phyloP scores from a whole-genome alignment of 2,888 invertebrate species.

The Orthosia incerta region DNA sequence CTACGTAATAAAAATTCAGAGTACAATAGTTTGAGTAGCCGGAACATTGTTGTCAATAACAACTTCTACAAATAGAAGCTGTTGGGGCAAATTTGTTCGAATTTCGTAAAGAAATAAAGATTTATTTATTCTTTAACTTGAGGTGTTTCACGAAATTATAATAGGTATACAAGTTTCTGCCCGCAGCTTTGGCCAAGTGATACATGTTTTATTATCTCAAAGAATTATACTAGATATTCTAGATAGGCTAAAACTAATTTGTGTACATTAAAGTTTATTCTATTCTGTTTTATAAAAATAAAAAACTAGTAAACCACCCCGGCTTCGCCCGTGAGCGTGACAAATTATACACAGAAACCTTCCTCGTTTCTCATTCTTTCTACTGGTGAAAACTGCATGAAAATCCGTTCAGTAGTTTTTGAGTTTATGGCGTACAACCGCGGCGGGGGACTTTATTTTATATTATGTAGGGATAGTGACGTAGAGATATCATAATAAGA shows the following conservation, averaged over 20 bases:
- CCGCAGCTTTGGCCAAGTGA: not conserved
- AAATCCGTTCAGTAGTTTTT: too few species aligned
- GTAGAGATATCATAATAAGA: not conserved
- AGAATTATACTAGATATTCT: too few species aligned
- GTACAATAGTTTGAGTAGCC: constrained; percentile 8
- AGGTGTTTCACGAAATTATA: constrained; percentile 18
- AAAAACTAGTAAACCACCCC: too few species aligned
- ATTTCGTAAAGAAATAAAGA: constrained; percentile 33
- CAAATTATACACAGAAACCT: too few species aligned
- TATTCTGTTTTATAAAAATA: too few species aligned
- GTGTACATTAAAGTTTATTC: too few species aligned
- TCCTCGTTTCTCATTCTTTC: too few species aligned
- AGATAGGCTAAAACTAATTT: too few species aligned
- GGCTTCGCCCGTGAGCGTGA: too few species aligned
- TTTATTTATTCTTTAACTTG: not conserved
- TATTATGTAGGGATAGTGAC: not conserved
- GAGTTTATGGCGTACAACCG: too few species aligned
- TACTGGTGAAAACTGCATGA: too few species aligned
- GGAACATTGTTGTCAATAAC: not conserved
- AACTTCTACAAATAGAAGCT: not conserved
- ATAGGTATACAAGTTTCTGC: not conserved
- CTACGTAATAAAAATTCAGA: too few species aligned
- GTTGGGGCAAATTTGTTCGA: not conserved
- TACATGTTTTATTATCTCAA: not conserved
- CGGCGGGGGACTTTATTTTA: not conserved